A percentile compares a stretch with the other conserved stretches of the same genome.
Conservation (phyloP, 2,888 invertebrate species). For the Synanthedon vespiformis region DNA sequence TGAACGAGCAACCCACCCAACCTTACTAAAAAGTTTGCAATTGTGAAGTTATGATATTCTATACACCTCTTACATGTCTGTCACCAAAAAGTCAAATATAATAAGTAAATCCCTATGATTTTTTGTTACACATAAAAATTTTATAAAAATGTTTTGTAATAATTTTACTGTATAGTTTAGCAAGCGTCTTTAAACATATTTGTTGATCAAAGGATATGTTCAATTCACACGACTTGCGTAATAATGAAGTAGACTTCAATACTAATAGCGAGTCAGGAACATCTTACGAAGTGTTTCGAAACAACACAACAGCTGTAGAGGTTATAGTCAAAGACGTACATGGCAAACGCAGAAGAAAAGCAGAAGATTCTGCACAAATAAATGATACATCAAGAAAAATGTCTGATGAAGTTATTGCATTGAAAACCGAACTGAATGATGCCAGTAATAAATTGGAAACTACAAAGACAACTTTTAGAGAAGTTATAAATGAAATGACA, state of each 20-base stretch:
- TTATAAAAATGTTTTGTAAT: too few species aligned
- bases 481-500: slow-evolving; percentile 35
- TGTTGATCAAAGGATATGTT: slow-evolving; percentile 13
- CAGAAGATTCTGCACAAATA: slow-evolving; percentile 1
- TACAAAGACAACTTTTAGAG: slow-evolving; percentile 24
- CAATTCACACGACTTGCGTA: slow-evolving; percentile 8
- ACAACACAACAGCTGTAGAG: slow-evolving; percentile 49
- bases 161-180: too few species aligned
- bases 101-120: too few species aligned
- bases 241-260: slow-evolving; percentile 8
- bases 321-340: slow-evolving; percentile 44
- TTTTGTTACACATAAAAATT: too few species aligned
- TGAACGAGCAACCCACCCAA: too few species aligned
- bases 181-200: too few species aligned
- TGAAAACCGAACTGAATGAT: slow-evolving; percentile 27
- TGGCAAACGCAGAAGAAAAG: slow-evolving; percentile 17
- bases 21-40: too few species aligned
- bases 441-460: slow-evolving; percentile 22
- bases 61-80: too few species aligned
- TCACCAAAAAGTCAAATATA: too few species aligned
- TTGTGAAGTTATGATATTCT: too few species aligned
- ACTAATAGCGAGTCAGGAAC: slow-evolving; percentile 15
- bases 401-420: slow-evolving; percentile 23
- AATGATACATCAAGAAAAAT: slow-evolving; percentile 12
- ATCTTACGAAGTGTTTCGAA: slow-evolving; percentile 43